Base-by-base conservation (phyloP, 2,113 vertebrate genomes). In the Callocephalon fimbriatum region DNA sequence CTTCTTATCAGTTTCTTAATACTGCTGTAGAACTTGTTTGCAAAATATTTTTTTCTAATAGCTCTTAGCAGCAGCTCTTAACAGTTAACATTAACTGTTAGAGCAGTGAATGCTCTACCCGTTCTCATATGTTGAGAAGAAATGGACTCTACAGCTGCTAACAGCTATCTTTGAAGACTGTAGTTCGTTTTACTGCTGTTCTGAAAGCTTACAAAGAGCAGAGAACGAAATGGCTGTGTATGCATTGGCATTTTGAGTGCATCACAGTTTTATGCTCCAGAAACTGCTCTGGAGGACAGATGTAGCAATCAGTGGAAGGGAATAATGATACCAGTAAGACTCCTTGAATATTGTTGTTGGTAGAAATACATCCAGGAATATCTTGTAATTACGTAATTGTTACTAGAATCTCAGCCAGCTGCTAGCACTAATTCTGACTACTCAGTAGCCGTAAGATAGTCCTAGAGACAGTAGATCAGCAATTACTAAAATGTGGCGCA, bases 331-430 rank as follows among this genome's bases (percentile, higher is more conserved):
- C 12, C 51, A 83, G 4, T 92, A 93, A 74, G 71, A 75, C 37
- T 95, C 15, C 32, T 58, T 58, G 56, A 58, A 35, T 58, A 58
- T 58, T 58, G 22, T 93, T 92, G 62, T 62, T 35, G 12, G 44
- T 87, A 77, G 40, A 93, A 88, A 80, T 75, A 15, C 56, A 86
- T 83, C 15, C 35, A 78, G 15, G 13, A 77, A 68, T 89, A 61
- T 79, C 58, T 93, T 96, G n/a, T 77, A 90, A 97, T 94, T 96
- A 94, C 85, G 45, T 54, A 71, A 87, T 56, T 90, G n/a, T 74
- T 93, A 45, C 35, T 74, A 62, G 29, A 86, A 50, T 85, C 44
- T 87, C 45, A 74, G 22, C 10, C 31, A 88, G 32, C 14, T 10
- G 58, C 26, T 72, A 61, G 2, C 25, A 50, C 38, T 74, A 86